Conservation (phyloP, 2,888 invertebrate species). For the Sepioteuthis lessoniana region DNA sequence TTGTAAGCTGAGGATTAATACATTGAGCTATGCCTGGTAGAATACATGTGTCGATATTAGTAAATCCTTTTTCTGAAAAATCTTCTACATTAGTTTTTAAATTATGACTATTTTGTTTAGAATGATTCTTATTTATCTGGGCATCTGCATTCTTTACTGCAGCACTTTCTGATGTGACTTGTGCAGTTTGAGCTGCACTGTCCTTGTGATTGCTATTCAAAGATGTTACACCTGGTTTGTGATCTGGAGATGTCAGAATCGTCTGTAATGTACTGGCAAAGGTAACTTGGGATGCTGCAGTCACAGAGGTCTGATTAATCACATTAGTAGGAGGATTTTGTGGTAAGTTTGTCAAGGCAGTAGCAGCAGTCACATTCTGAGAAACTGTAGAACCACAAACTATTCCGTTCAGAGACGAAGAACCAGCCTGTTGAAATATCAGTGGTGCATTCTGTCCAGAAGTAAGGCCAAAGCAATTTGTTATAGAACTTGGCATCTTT, state of each 20-base stretch:
- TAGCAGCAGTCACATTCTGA: conserved; percentile 43
- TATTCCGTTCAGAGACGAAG: conserved; percentile 40
- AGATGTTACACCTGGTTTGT: background rate
- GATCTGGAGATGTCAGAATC: background rate
- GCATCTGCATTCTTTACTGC: background rate
- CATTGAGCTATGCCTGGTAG: conserved; percentile 40
- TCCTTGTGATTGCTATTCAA: conserved; percentile 1
- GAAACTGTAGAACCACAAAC: conserved; percentile 39
- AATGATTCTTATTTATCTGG: conserved; percentile 20
- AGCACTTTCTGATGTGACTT: background rate
- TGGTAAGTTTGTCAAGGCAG: conserved; percentile 45
- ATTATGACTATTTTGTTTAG: conserved; percentile 39
- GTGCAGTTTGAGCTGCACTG: background rate
- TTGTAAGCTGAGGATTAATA: conserved; percentile 45
- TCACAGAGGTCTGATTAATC: conserved; percentile 34
- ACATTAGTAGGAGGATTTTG: conserved; percentile 24
- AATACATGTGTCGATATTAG: background rate
- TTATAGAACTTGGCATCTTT: conserved; percentile 42
- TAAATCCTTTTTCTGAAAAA: conserved; percentile 23
- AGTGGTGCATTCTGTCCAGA: conserved; percentile 46
- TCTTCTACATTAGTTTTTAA: conserved; percentile 41
- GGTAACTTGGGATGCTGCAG: conserved; percentile 39
- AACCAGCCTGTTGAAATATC: conserved; percentile 46
- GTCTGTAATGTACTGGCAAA: conserved; percentile 40
- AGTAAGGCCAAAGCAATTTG: conserved; percentile 40